Evolutionary conservation across 2,888 invertebrate genomes (phyloP).

Genomic region (Dolomedes plantarius): DNA sequence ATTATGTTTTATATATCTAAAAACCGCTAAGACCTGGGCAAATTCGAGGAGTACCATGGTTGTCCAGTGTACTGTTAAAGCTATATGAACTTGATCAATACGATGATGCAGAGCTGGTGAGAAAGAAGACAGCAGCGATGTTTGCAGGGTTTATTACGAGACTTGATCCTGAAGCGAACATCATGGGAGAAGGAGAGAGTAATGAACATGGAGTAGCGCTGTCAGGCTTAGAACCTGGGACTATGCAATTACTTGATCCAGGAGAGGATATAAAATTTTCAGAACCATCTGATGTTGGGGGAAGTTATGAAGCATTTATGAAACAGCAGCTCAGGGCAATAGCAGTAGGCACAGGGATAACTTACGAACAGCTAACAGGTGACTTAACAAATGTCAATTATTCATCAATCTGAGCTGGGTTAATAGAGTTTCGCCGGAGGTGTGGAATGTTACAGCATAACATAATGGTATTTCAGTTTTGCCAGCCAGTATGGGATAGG

Average conservation of each 20-base stretch:
- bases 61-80: not conserved
- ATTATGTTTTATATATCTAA: not conserved
- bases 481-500: no score
- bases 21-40: not conserved
- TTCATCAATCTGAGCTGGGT: no score
- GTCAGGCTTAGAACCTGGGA: not conserved
- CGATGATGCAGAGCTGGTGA: not conserved
- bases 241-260: not conserved
- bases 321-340: not conserved
- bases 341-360: not conserved
- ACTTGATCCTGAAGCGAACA: not conserved
- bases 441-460: no score
- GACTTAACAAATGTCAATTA: not conserved
- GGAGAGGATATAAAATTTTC: not conserved
- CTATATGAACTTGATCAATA: not conserved
- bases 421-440: no score
- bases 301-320: not conserved
- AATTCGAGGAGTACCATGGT: not conserved
- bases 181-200: not conserved
- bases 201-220: conserved; percentile 7
- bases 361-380: not conserved
- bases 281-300: not conserved
- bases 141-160: no score
- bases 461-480: no score
- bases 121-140: not conserved